Percentiles rank a stretch among this genome's conserved stretches.
Conservation (phyloP, 2,113 vertebrate species). For the Otis tarda region DNA sequence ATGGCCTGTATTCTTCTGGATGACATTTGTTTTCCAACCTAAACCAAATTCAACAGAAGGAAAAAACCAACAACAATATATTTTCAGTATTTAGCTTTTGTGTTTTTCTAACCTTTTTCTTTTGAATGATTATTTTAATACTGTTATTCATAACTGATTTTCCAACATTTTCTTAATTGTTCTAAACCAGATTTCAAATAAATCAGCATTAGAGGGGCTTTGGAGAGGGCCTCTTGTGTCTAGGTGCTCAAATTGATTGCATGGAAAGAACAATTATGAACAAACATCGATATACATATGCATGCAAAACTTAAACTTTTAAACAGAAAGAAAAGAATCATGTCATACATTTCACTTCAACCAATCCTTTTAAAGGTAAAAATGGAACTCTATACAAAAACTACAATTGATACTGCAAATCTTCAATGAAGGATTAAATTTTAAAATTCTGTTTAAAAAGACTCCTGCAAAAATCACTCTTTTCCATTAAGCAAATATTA, state of each 20-base stretch:
- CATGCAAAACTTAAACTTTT: not conserved
- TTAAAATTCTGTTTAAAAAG: not conserved
- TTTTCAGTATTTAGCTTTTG: not conserved
- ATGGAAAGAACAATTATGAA: not conserved
- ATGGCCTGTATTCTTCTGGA: not conserved
- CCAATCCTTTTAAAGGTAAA: not conserved
- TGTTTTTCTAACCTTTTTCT: not conserved
- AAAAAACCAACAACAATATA: not conserved
- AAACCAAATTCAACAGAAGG: not conserved
- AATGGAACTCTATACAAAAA: not conserved
- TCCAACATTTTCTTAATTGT: not conserved
- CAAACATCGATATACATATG: not conserved
- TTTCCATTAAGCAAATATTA: not conserved
- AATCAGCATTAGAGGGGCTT: not conserved
- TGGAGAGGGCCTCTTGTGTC: not conserved
- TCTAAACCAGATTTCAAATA: not conserved
- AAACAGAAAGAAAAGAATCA: not conserved
- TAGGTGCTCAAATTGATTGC: not conserved
- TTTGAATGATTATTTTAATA: not conserved
- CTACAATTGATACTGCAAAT: not conserved
- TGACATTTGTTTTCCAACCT: not conserved
- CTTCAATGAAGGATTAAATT: not conserved
- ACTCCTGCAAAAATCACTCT: not conserved
- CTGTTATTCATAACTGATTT: not conserved
- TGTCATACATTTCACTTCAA: not conserved